Evolutionary conservation across 2,888 invertebrate species (phyloP).

Genomic region (Campoletis raptor): DNA sequence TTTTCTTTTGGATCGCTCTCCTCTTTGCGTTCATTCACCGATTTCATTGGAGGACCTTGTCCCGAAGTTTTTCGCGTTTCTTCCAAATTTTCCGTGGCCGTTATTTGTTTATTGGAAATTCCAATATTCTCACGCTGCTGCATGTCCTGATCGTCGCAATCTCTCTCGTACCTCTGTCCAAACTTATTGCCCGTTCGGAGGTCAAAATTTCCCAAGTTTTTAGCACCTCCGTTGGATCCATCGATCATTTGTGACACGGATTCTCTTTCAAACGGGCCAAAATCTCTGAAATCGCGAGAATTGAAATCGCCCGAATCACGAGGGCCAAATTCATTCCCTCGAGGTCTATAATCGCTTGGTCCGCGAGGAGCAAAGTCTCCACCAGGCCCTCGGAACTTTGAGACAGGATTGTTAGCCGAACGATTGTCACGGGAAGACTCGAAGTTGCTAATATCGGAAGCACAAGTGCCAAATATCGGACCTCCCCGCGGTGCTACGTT

Average conservation of each 20-base stretch:
- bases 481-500: conserved; percentile 28
- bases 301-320: conserved; percentile 55
- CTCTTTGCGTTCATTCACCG: conserved; percentile 33
- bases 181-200: conserved; percentile 40
- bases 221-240: conserved; percentile 55
- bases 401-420: conserved; percentile 37
- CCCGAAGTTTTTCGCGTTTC: conserved; percentile 30
- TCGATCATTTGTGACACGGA: conserved; percentile 69
- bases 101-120: conserved; percentile 20
- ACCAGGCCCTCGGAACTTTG: conserved; percentile 55
- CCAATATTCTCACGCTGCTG: conserved; percentile 38
- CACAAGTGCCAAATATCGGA: conserved; percentile 35
- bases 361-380: conserved; percentile 64
- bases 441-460: conserved; percentile 56
- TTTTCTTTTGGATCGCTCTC: conserved; percentile 15
- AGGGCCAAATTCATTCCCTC: conserved; percentile 63
- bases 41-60: background rate
- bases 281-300: conserved; percentile 63
- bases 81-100: conserved; percentile 31
- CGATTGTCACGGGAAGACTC: conserved; percentile 57
- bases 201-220: conserved; percentile 56
- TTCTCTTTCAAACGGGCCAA: conserved; percentile 64
- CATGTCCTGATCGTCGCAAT: conserved; percentile 24
- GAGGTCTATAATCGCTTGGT: conserved; percentile 41
- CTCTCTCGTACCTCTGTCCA: conserved; percentile 18